Percentiles rank a stretch among this genome's conserved stretches.
phyloP scores from a whole-genome alignment of 2,888 invertebrate species.

The Parelbella ahira region DNA sequence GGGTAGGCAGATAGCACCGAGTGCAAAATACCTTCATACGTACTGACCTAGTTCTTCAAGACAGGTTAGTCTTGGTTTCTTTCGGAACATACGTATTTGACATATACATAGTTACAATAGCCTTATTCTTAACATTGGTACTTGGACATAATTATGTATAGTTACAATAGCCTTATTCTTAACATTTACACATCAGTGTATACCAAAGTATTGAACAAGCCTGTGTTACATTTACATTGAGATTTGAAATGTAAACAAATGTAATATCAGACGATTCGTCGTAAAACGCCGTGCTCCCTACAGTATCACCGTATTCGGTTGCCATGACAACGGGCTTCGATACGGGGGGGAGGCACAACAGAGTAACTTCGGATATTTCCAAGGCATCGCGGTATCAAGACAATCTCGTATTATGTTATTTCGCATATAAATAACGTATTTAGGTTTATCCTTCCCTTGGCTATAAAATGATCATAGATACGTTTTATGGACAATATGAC shows the following conservation, averaged over 20 bases:
- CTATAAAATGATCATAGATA: neutral
- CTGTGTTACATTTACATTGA: conserved; percentile 23
- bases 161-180: neutral
- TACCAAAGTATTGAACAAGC: too few species aligned
- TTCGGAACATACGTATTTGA: too few species aligned
- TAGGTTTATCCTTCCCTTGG: conserved; percentile 4
- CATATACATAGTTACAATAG: too few species aligned
- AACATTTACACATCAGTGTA: too few species aligned
- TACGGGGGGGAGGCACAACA: conserved; percentile 17
- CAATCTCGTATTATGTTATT: conserved; percentile 22
- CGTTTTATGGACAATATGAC: too few species aligned
- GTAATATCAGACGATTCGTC: conserved; percentile 26
- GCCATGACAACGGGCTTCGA: conserved; percentile 17
- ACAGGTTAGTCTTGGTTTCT: too few species aligned
- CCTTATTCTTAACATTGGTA: conserved; percentile 2
- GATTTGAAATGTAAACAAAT: conserved; percentile 28
- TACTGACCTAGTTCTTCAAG: too few species aligned
- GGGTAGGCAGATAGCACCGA: too few species aligned
- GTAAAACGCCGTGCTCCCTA: conserved; percentile 22
- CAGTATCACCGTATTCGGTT: conserved; percentile 13
- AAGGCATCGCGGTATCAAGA: conserved; percentile 12
- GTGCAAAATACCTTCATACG: too few species aligned
- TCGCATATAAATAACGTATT: conserved; percentile 25
- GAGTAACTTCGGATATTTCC: conserved; percentile 15
- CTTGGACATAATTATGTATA: too few species aligned